Conservation (phyloP, 2,888 invertebrate genomes). For the Megalurothrips usitatus region DNA sequence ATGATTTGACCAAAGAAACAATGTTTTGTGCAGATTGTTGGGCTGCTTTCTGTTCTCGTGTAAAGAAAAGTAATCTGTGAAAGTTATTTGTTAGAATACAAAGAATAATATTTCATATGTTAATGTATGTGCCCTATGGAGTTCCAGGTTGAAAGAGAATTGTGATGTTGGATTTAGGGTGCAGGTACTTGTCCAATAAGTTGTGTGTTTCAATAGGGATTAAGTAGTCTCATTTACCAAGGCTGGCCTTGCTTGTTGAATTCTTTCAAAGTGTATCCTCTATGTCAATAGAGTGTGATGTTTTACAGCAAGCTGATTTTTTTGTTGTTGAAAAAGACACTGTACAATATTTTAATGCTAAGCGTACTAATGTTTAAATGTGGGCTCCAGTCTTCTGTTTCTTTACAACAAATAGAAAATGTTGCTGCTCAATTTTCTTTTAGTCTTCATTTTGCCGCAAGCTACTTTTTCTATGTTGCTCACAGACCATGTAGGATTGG, state of each 20-base stretch:
- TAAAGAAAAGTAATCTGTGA: too few species aligned
- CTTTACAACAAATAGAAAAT: background rate
- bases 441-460: background rate
- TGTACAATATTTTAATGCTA: background rate
- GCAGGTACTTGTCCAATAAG: too few species aligned
- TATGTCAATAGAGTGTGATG: background rate
- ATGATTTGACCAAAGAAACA: too few species aligned
- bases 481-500: background rate
- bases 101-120: too few species aligned
- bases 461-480: background rate
- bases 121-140: too few species aligned
- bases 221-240: background rate
- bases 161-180: too few species aligned
- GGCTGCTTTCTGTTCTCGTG: too few species aligned
- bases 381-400: background rate
- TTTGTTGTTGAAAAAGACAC: background rate
- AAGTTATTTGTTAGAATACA: too few species aligned
- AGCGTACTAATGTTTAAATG: background rate
- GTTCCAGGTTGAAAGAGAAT: too few species aligned
- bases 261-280: background rate
- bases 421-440: background rate
- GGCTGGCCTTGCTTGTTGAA: slow-evolving; percentile 9
- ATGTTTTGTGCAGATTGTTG: too few species aligned
- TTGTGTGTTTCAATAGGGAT: too few species aligned
- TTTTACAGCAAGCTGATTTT: background rate